Conservation (phyloP, 1,140 invertebrate species). For the Meteorus sp. region DNA sequence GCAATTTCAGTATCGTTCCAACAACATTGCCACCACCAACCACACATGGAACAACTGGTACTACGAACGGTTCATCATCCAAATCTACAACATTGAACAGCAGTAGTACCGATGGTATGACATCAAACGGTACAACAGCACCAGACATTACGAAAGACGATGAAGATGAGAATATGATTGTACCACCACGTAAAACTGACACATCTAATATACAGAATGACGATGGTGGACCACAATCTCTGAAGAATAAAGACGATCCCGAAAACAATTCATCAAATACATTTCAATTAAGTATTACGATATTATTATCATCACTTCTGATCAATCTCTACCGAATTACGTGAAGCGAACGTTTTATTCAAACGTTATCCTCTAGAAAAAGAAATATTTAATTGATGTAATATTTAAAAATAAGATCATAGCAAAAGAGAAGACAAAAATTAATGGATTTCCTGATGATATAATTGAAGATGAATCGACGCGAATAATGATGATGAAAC, state of each 20-base stretch:
- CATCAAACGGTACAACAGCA: background rate
- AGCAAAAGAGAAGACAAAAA: background rate
- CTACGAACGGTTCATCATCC: no score
- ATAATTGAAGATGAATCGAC: no score
- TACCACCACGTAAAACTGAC: conserved; percentile 43
- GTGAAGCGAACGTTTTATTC: conserved; percentile 12
- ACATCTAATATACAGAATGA: conserved; percentile 43
- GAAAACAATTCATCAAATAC: conserved; percentile 16
- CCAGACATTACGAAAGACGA: conserved; percentile 8
- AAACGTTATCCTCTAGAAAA: background rate
- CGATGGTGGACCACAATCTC: conserved; percentile 45
- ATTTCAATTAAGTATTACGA: conserved; percentile 20
- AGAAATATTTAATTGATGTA: background rate
- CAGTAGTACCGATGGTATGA: background rate
- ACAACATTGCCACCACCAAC: conserved; percentile 74
- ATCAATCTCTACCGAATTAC: conserved; percentile 23
- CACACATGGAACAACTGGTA: conserved; percentile 69
- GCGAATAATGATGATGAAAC: no score
- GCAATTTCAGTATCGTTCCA: conserved; percentile 74
- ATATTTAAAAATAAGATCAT: background rate
- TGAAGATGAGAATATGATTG: conserved; percentile 43
- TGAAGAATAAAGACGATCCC: conserved; percentile 45
- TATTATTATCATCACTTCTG: conserved; percentile 27
- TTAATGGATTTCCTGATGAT: no score
- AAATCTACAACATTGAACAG: conserved; percentile 11